phyloP scores from a whole-genome alignment of 1,140 invertebrate genomes.

The Megalonaias nervosa region DNA sequence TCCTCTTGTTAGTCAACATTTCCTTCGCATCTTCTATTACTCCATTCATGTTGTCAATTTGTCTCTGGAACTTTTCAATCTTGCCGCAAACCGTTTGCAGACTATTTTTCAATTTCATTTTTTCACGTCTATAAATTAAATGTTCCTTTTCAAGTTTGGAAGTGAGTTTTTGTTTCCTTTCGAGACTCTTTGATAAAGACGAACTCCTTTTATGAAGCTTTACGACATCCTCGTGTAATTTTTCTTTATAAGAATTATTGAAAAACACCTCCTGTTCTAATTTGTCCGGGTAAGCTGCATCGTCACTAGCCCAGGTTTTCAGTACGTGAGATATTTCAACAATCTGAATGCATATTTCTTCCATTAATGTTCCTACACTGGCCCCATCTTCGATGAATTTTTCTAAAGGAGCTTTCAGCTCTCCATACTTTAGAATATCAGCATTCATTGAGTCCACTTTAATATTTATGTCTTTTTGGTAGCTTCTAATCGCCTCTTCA shows the following conservation, averaged over 20 bases:
- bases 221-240: conserved; percentile 42
- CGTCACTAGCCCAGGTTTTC: conserved; percentile 53
- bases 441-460: conserved; percentile 46
- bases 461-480: conserved; percentile 44
- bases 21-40: conserved; percentile 41
- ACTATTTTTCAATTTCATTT: conserved; percentile 46
- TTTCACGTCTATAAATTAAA: conserved; percentile 40
- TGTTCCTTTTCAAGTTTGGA: conserved; percentile 38
- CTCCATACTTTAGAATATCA: conserved; percentile 52
- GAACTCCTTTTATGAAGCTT: conserved; percentile 34
- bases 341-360: conserved; percentile 51
- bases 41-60: conserved; percentile 38
- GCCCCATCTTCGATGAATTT: conserved; percentile 46
- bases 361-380: conserved; percentile 46
- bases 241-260: conserved; percentile 51
- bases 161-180: conserved; percentile 32
- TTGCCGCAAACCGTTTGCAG: conserved; percentile 44
- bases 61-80: conserved; percentile 42
- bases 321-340: conserved; percentile 46
- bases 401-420: conserved; percentile 49
- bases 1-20: conserved; percentile 36
- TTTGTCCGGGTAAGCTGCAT: conserved; percentile 46
- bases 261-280: conserved; percentile 50
- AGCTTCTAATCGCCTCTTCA: conserved; percentile 40
- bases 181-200: conserved; percentile 31